Base-by-base conservation (phyloP, 1,140 invertebrate species). In the Drosophila ercepeae region DNA sequence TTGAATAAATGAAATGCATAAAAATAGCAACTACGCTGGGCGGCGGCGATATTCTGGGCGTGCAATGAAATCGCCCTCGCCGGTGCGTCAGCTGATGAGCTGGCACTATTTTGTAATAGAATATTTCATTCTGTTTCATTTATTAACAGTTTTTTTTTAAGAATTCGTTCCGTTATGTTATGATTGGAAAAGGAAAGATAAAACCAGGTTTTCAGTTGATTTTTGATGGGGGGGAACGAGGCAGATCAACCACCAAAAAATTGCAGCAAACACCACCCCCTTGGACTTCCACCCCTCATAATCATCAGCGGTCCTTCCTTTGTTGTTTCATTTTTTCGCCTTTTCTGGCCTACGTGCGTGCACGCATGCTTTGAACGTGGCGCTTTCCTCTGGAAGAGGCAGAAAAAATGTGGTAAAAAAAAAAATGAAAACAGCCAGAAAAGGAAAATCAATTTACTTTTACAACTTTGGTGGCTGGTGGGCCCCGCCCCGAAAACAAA, bases 1-100 rank as follows among this genome's bases (percentile, higher is more conserved):
- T 86, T 86, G 77, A 86, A 88, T 88, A 88, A 86, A 75, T 51
- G 27, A 68, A 88, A 86, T 86, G 82, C 77, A 86, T 88, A 86
- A 81, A 86, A 86, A 86, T 86, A 86, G 82, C 81, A 81, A 78
- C 73, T 57, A 81, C 64, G 61, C 67, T 42, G 39, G 14, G 39
- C 39, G 14, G 39, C 39, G 16, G 14, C 16, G 11, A 32, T 32
- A 32, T 32, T 39, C n/a, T 39, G 36, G 14, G 39, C 8, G 9
- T 42, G 39, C 39, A 42, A 42, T 8, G 39, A 16, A 19, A 42
- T 16, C 60, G 54, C 14, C 36, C 44, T 36, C 11, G 44, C 25
- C 46, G 55, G 49, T 45, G 44, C 46, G 77, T 88, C 81, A 86
- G 81, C 81, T 88, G 81, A 82, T 86, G 81, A 88, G 81, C 42